phyloP scores from a whole-genome alignment of 2,888 invertebrate species.

The Agapetus fuscipes region DNA sequence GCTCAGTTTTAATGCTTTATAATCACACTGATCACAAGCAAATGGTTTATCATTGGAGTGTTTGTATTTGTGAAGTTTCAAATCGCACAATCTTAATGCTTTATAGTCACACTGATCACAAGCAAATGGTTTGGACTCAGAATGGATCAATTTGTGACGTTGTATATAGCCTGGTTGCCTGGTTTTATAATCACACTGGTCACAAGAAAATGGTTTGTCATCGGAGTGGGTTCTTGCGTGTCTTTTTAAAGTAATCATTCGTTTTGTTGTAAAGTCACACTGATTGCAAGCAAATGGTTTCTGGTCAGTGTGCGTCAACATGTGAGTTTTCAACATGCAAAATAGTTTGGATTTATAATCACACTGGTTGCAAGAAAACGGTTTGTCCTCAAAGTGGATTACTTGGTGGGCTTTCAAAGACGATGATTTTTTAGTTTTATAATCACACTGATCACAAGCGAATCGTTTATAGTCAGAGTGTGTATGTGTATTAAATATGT shows the following conservation, averaged over 20 bases:
- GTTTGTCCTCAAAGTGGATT: neutral
- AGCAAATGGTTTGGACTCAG: neutral
- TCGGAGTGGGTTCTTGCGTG: slow-evolving; percentile 12
- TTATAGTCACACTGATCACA: neutral
- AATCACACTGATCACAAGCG: slow-evolving; percentile 28
- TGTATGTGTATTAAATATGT: slow-evolving; percentile 31
- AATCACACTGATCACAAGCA: too few species aligned
- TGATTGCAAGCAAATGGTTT: neutral
- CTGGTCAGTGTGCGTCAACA: neutral
- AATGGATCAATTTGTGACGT: too few species aligned
- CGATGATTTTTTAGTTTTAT: slow-evolving; percentile 11
- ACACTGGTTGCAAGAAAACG: neutral
- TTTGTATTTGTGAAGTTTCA: too few species aligned
- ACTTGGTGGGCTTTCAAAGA: neutral
- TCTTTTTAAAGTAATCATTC: neutral
- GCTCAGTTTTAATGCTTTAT: neutral
- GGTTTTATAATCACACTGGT: slow-evolving; percentile 3
- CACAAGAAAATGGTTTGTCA: slow-evolving; percentile 9
- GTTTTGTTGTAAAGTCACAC: neutral
- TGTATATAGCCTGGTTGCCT: too few species aligned
- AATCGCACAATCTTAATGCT: too few species aligned
- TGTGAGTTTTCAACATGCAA: neutral
- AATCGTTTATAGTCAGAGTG: slow-evolving; percentile 28
- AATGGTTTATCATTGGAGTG: too few species aligned
- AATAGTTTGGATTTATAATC: neutral